A percentile compares a stretch with the other conserved stretches of the same genome.
These are phyloP conservation scores for Nanorana parkeri DNA, from an alignment of 2,113 vertebrate species.

Conservation along the genomic window DNA sequence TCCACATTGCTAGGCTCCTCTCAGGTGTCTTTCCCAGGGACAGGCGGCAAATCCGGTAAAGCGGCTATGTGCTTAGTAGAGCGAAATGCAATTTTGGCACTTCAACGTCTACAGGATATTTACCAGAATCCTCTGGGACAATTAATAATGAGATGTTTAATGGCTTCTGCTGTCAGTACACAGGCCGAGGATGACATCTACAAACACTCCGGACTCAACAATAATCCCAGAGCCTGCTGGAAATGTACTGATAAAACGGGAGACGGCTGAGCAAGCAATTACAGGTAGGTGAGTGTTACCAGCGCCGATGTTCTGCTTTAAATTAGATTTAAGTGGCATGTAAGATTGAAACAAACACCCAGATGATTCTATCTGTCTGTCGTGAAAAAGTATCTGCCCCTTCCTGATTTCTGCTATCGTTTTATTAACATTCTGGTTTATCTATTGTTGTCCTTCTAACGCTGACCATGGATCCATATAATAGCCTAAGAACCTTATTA, in stretches of 20 bases:
- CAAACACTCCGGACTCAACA: constrained; percentile 1
- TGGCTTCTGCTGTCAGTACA: constrained; percentile 31
- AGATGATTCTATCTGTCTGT: too few species aligned
- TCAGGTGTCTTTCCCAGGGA: background rate
- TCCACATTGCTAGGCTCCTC: background rate
- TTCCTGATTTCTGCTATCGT: too few species aligned
- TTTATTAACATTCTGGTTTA: too few species aligned
- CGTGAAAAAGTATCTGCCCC: too few species aligned
- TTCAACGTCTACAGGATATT: constrained; percentile 11
- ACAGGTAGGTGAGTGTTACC: background rate
- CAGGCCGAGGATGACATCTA: constrained; percentile 19
- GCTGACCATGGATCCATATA: too few species aligned
- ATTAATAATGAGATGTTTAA: constrained; percentile 33
- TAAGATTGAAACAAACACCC: too few species aligned
- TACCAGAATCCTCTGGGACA: constrained; percentile 22
- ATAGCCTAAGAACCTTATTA: too few species aligned
- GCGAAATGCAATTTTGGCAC: constrained; percentile 23
- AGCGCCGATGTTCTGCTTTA: background rate
- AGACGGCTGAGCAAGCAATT: background rate
- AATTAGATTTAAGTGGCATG: background rate
- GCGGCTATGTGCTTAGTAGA: constrained; percentile 1
- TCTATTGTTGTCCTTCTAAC: too few species aligned
- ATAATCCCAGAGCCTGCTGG: constrained; percentile 28
- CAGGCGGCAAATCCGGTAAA: background rate
- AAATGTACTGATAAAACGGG: constrained; percentile 7